phyloP scores from a whole-genome alignment of 2,113 vertebrate genomes.

The Triplophysa dalaica region DNA sequence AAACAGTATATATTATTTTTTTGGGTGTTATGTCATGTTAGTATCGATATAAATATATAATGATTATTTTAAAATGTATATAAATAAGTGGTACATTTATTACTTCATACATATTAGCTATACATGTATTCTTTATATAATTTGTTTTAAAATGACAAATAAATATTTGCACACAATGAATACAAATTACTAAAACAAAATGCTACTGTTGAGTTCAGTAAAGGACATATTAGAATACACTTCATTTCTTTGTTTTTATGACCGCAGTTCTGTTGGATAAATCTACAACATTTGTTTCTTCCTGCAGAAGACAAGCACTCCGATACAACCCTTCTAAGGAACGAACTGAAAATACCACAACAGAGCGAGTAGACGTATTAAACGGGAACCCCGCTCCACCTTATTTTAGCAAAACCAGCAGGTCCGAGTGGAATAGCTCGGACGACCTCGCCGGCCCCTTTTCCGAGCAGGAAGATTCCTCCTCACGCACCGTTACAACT shows the following conservation, averaged over 20 bases:
- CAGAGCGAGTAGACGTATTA: constrained; percentile 51
- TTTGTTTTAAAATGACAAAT: too few species aligned
- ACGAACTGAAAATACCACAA: constrained; percentile 47
- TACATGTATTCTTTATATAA: too few species aligned
- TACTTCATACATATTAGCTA: too few species aligned
- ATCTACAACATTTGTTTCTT: not conserved
- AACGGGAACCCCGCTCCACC: constrained; percentile 55
- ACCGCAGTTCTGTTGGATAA: not conserved
- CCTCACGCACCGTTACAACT: not conserved
- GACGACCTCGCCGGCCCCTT: constrained; percentile 68
- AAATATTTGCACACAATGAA: too few species aligned
- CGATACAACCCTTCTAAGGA: constrained; percentile 64
- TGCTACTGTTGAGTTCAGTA: too few species aligned
- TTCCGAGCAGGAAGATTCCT: constrained; percentile 67
- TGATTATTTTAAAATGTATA: too few species aligned
- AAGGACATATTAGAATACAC: too few species aligned
- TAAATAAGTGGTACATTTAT: too few species aligned
- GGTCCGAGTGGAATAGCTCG: constrained; percentile 74
- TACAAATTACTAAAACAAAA: too few species aligned
- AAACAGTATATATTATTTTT: too few species aligned
- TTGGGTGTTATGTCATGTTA: too few species aligned
- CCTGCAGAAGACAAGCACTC: constrained; percentile 62
- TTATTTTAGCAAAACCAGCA: constrained; percentile 68
- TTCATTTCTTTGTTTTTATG: not conserved
- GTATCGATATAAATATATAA: too few species aligned